Evolutionary conservation across 1,140 invertebrate species (phyloP).

Genomic region (Drosophila punjabiensis): DNA sequence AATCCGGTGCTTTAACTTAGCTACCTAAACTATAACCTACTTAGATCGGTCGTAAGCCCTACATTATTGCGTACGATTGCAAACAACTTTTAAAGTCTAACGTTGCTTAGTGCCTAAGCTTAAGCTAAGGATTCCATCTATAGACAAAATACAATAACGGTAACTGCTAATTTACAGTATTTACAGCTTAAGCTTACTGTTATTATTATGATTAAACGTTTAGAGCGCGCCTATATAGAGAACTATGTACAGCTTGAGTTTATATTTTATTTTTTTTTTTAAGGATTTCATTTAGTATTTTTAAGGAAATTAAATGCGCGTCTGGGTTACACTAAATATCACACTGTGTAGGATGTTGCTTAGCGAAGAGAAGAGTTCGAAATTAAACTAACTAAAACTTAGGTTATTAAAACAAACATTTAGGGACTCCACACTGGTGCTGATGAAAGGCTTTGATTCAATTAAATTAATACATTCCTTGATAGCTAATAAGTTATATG

Average conservation of each 20-base stretch:
- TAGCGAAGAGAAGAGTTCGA: slow-evolving; percentile 65
- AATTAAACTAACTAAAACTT: slow-evolving; percentile 66
- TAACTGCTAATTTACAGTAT: slow-evolving; percentile 79
- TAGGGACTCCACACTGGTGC: slow-evolving; percentile 2
- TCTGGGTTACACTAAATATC: slow-evolving; percentile 84
- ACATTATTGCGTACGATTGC: slow-evolving; percentile 55
- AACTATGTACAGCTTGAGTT: slow-evolving; percentile 65
- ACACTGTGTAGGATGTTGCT: slow-evolving; percentile 85
- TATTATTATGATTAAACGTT: slow-evolving; percentile 18
- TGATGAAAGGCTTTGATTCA: not conserved
- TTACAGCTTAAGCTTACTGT: slow-evolving; percentile 59
- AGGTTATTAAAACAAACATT: slow-evolving; percentile 8
- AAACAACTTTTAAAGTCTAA: slow-evolving; percentile 71
- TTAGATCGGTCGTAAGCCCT: slow-evolving; percentile 10
- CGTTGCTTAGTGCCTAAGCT: slow-evolving; percentile 13
- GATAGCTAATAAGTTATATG: too few species aligned
- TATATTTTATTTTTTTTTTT: not conserved
- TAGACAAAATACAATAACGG: slow-evolving; percentile 81
- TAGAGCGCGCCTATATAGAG: slow-evolving; percentile 37
- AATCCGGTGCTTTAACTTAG: slow-evolving; percentile 40
- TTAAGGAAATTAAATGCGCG: slow-evolving; percentile 53
- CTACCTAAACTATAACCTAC: slow-evolving; percentile 31
- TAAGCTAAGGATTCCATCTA: slow-evolving; percentile 27
- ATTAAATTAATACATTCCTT: slow-evolving; percentile 2
- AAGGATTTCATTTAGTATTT: not conserved